Evolutionary conservation across 2,797 vertebrate genomes (phyloP).

Genomic region (Aselliscus stoliczkanus): DNA sequence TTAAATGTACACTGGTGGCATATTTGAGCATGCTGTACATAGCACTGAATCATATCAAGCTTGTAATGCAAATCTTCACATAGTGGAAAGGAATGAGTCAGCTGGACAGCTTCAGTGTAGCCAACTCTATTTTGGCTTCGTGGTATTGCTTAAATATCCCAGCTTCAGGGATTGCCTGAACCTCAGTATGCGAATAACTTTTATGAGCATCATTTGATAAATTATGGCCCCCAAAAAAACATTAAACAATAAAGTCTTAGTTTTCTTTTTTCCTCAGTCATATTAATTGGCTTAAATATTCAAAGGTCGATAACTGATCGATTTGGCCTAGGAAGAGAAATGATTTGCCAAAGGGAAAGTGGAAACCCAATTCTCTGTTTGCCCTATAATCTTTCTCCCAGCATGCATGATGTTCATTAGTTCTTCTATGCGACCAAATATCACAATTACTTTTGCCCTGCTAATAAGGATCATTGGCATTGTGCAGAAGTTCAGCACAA

Average conservation of each 20-base stretch:
- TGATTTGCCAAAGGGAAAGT: background rate
- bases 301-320: background rate
- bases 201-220: background rate
- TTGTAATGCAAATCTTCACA: background rate
- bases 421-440: background rate
- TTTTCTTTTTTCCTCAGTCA: background rate
- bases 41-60: background rate
- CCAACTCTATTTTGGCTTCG: background rate
- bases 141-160: background rate
- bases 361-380: background rate
- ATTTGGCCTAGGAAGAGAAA: background rate
- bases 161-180: background rate
- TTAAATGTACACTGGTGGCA: background rate
- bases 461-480: background rate
- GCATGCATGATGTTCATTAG: background rate
- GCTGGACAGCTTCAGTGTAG: background rate
- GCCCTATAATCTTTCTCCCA: background rate
- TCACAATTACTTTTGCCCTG: background rate
- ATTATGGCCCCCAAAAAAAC: background rate
- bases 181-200: background rate
- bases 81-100: background rate
- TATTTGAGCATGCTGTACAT: background rate
- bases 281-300: background rate
- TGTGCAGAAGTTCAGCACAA: background rate
- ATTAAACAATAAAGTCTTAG: background rate